Evolutionary conservation across 2,113 vertebrate species (phyloP), one percentile per base, ranked within the genome.

Genomic region (Nesospiza acunhae): DNA sequence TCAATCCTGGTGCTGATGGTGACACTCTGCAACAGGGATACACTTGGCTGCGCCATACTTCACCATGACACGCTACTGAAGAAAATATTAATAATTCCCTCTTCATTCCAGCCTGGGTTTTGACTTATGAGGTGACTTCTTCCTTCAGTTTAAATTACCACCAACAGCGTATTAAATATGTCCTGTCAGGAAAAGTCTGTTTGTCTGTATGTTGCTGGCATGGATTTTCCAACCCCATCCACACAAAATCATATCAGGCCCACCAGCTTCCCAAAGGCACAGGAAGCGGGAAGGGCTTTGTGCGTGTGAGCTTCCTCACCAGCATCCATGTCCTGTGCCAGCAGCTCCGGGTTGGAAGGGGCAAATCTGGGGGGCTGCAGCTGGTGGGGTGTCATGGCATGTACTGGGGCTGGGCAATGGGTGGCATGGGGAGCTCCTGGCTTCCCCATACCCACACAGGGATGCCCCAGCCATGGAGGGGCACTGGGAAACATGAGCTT

Each of bases 371-470:
- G 23, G 22, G 47, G 27, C 67, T 83, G 46, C 37, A 82, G 49
- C 9, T 14, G 0, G 10, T 6, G 2, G 24, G 39, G 15, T 15
- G 10, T 19, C 49, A 63, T 0, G 4, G 78, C 53, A 83, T 0
- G 0, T 44, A 64, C 49, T 0, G 0, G 26, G 3, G 9, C 66
- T 12, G 7, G 10, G 46, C 18, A 31, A 1, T 0, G n/a, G 27
- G 37, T 18, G 55, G 37, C 56, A 41, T 18, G 7, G n/a, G n/a
- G 30, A 60, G 37, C 13, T 62, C 26, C 11, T 30, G 26, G 27
- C 31, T 86, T 83, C 53, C 15, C 63, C 18, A 11, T 6, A 50
- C 2, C 20, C 20, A 59, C 4, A 59, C 30, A 70, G 1, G 0
- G 58, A 79, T 26, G 46, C 8, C 47, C 21, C 64, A 49, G n/a